Evolutionary conservation across 2,113 vertebrate genomes (phyloP).

Genomic region (Thymallus thymallus): DNA sequence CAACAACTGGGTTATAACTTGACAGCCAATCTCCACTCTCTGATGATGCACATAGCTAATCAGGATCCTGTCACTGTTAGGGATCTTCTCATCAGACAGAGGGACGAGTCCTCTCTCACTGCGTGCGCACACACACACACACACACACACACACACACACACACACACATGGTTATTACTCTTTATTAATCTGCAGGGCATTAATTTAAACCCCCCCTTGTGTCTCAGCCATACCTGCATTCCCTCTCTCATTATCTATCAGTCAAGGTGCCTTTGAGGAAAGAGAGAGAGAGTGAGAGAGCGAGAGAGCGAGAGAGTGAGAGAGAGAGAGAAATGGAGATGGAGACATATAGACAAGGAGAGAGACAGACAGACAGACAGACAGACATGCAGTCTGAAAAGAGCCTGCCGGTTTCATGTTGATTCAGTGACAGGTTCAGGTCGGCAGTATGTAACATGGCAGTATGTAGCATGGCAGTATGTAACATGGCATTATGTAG

Average conservation of each 20-base stretch:
- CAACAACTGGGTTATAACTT: too few relatives aligned
- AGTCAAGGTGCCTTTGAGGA: constrained; percentile 79
- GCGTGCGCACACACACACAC: not conserved
- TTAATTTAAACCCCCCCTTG: constrained; percentile 81
- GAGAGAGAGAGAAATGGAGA: too few relatives aligned
- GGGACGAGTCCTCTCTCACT: constrained; percentile 18
- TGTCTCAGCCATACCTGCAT: constrained; percentile 73
- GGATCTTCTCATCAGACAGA: constrained; percentile 30
- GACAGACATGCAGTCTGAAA: not conserved
- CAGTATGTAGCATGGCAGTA: too few relatives aligned
- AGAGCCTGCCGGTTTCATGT: too few relatives aligned
- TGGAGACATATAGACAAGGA: not conserved
- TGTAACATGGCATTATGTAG: too few relatives aligned
- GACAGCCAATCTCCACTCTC: too few relatives aligned
- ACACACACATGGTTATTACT: constrained; percentile 65
- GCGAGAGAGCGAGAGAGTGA: not conserved
- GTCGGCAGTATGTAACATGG: too few relatives aligned
- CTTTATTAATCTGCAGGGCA: constrained; percentile 81
- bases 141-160: constrained; percentile 18
- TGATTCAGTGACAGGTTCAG: too few relatives aligned
- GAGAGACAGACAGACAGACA: constrained; percentile 4
- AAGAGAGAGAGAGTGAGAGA: constrained; percentile 1
- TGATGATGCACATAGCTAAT: too few relatives aligned
- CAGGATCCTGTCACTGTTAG: too few relatives aligned
- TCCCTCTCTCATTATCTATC: constrained; percentile 74